Conservation (phyloP, 2,113 vertebrate genomes). For the Puffinus mauretanicus region DNA sequence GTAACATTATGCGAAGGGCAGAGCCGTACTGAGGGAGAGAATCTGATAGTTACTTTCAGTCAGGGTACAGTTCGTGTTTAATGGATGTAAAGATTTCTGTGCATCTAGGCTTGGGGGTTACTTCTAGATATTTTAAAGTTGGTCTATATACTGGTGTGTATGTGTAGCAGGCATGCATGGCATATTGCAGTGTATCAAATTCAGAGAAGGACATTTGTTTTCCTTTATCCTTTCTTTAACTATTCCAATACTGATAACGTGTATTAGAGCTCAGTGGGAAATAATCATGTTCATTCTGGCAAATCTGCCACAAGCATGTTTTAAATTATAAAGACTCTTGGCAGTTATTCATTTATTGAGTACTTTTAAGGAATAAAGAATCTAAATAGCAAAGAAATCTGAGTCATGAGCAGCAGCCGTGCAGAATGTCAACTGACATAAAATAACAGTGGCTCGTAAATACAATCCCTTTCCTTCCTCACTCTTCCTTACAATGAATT, state of each 20-base stretch:
- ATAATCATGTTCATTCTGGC: background rate
- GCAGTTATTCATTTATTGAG: background rate
- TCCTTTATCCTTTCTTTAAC: background rate
- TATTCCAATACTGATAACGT: background rate
- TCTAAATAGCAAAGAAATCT: background rate
- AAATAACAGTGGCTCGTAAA: background rate
- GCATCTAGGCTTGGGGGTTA: background rate
- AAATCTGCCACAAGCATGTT: background rate
- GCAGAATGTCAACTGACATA: background rate
- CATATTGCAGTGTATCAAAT: background rate
- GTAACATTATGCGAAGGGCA: background rate
- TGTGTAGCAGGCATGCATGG: background rate
- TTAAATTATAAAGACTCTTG: background rate
- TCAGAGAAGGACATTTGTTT: background rate
- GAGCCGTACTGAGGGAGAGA: background rate
- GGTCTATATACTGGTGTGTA: background rate
- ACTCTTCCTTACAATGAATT: background rate
- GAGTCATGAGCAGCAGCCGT: background rate
- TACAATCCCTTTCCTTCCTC: background rate
- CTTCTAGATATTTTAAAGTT: background rate
- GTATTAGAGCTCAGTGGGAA: background rate
- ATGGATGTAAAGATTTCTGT: background rate
- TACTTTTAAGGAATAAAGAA: background rate
- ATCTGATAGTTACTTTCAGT: background rate
- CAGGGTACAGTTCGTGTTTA: background rate